Base-by-base conservation (phyloP, 1,140 invertebrate species). In the Atta texana region DNA sequence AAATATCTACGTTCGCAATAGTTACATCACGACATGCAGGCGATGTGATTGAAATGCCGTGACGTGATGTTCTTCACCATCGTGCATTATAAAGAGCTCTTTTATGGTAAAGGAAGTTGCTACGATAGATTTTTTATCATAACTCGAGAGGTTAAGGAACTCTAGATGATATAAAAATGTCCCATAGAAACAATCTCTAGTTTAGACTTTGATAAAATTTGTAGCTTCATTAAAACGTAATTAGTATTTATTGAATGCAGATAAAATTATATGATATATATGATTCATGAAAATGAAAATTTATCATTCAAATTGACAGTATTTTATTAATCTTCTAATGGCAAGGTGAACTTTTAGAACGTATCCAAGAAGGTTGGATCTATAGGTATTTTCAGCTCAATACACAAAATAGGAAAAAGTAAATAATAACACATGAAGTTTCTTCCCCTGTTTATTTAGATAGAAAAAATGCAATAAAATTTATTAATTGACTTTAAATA, bases 11-110 rank as follows among this genome's bases (percentile, higher is more conserved):
- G 55, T 78, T 88, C 34, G 81, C 66, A 53, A 85, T 85, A 85
- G 76, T 39, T 34, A 34, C 57, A 39, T 85, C 66, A 78, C 63
- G 68, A 63, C 49, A 66, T 59, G 61, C 74, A 57, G 74, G 28
- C 75, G 57, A 87, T 69, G 61, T 87, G 78, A 81, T 76, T 90
- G 85, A 90, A 90, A 90, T 91, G 82, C 87, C 80, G 87, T 39
- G 53, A 80, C 80, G 85, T 91, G 24, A 72, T 87, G 24, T 74
- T 85, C 86, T 81, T 63, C 87, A 66, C 87, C 85, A 64, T 85
- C 75, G 75, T 68, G 87, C 66, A 89, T 89, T 71, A 90, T 76
- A 90, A 90, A 80, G 66, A 91, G 85, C 68, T 61, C 84, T 89
- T 89, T 85, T 63, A 63, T 87, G 87, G 66, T 90, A 90, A 89